Evolutionary conservation across 2,797 vertebrate species (phyloP).

Genomic region (Gymnothorax javanicus): DNA sequence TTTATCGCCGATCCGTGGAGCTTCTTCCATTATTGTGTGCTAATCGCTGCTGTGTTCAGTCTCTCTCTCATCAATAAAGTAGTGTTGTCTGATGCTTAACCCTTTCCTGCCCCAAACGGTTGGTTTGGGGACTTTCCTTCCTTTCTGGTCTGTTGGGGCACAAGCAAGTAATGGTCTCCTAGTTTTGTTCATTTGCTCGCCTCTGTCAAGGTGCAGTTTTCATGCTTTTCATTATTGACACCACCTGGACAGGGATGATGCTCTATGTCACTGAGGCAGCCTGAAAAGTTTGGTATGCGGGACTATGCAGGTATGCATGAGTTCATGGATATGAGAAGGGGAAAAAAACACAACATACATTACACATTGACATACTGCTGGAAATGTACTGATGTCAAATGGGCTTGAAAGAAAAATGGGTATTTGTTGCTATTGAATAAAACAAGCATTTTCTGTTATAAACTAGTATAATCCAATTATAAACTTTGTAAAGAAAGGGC

Average conservation of each 20-base stretch:
- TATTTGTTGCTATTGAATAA: not conserved
- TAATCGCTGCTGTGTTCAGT: not conserved
- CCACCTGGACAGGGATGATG: not conserved
- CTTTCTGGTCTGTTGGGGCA: constrained; percentile 16
- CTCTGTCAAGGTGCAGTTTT: not conserved
- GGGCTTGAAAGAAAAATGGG: not conserved
- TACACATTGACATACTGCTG: not conserved
- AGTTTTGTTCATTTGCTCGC: not conserved
- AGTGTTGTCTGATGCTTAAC: constrained; percentile 59
- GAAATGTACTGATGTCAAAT: not conserved
- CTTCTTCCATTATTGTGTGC: not conserved
- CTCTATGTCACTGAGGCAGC: not conserved
- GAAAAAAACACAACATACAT: not conserved
- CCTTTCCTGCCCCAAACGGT: constrained; percentile 35
- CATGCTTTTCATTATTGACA: not conserved
- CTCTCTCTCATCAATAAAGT: constrained; percentile 60
- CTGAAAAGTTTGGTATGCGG: not conserved
- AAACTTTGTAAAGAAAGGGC: not conserved
- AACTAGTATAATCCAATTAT: not conserved
- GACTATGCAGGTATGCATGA: not conserved
- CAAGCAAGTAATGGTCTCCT: not conserved
- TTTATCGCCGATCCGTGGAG: not conserved
- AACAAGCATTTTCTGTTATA: not conserved
- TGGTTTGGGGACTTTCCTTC: constrained; percentile 50
- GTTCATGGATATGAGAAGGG: not conserved